A percentile compares a stretch with the other conserved stretches of the same genome.
These are phyloP conservation scores for Gadus chalcogrammus DNA, from an alignment of 2,113 vertebrate species.

Conservation along the genomic window DNA sequence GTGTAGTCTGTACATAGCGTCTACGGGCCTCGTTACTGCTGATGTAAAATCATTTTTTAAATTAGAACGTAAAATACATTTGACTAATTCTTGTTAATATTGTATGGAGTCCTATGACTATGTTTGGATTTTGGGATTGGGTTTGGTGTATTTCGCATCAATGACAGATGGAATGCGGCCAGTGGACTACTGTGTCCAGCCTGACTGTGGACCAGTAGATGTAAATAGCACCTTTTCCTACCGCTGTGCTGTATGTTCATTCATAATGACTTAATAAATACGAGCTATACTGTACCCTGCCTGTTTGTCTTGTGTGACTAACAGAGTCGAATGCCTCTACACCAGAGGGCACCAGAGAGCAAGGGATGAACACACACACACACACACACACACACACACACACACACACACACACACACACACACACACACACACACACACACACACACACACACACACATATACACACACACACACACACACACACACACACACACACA, in stretches of 20 bases:
- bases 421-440: slow-evolving; percentile 1
- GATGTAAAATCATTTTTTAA: not conserved
- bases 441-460: slow-evolving; percentile 5
- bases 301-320: too few relatives aligned
- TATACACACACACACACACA: not conserved
- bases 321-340: not conserved
- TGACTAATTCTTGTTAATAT: slow-evolving; percentile 46
- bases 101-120: slow-evolving; percentile 32
- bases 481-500: slow-evolving; percentile 6
- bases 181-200: slow-evolving; percentile 75
- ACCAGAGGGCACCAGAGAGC: too few relatives aligned
- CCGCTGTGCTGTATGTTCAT: slow-evolving; percentile 91
- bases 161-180: slow-evolving; percentile 64
- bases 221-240: slow-evolving; percentile 85
- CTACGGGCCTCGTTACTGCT: not conserved
- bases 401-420: slow-evolving; percentile 3
- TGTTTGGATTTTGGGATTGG: slow-evolving; percentile 25
- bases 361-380: not conserved
- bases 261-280: slow-evolving; percentile 74
- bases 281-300: not conserved
- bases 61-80: slow-evolving; percentile 31
- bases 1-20: not conserved
- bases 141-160: slow-evolving; percentile 69
- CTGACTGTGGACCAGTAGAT: slow-evolving; percentile 87
- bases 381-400: slow-evolving; percentile 3